Percentiles rank a stretch among this genome's conserved stretches.
phyloP scores from a whole-genome alignment of 1,140 invertebrate species.

The Leptinotarsa lineolata region DNA sequence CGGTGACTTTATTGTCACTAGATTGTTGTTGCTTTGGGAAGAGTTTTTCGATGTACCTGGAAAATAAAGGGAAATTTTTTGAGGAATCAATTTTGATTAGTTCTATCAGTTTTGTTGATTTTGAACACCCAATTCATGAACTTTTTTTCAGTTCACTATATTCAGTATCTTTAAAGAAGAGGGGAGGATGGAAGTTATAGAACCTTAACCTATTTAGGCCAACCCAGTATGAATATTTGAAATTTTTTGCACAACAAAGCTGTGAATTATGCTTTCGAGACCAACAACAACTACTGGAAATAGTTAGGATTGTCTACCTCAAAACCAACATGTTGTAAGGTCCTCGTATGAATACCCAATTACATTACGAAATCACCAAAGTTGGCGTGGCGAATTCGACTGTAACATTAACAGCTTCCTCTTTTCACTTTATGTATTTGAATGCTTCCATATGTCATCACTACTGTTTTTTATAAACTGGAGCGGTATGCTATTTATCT shows the following conservation, averaged over 20 bases:
- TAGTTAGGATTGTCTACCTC: too few species aligned
- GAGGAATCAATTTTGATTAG: too few species aligned
- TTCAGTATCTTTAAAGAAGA: too few species aligned
- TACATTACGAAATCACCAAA: neutral
- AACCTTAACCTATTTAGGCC: too few species aligned
- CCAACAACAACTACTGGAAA: too few species aligned
- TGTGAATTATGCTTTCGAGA: too few species aligned
- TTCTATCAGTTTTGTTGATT: too few species aligned
- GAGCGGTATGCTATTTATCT: neutral
- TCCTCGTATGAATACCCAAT: neutral
- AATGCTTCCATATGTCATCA: neutral
- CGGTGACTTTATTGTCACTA: conserved; percentile 18
- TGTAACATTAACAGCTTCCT: neutral
- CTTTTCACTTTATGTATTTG: neutral
- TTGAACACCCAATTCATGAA: too few species aligned
- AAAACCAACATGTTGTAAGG: neutral
- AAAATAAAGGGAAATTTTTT: neutral
- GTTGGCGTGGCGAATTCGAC: neutral
- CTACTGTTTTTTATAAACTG: neutral
- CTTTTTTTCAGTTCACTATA: too few species aligned
- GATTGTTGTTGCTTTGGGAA: neutral
- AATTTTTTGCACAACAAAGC: too few species aligned
- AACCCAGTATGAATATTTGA: too few species aligned
- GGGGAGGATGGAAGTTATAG: too few species aligned
- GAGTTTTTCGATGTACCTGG: conserved; percentile 19